Percentiles rank a stretch among this genome's conserved stretches.
phyloP scores from a whole-genome alignment of 2,113 vertebrate species.

The Isurus oxyrinchus region DNA sequence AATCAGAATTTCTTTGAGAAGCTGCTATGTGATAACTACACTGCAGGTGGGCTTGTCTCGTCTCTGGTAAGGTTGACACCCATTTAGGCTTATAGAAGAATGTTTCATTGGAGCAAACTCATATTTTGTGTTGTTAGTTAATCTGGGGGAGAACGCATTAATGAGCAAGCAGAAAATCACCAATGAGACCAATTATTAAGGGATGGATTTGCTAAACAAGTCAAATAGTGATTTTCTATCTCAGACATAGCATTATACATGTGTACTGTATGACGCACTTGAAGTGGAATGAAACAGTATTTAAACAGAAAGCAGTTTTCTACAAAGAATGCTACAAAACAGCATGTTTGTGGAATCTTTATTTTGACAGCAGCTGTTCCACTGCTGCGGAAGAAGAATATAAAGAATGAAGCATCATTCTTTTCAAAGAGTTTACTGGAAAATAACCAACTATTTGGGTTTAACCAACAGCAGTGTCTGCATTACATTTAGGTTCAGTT shows the following conservation, averaged over 20 bases:
- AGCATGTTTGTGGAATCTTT: not conserved
- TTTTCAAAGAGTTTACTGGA: not conserved
- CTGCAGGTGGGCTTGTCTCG: not conserved
- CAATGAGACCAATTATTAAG: not conserved
- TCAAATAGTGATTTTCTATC: not conserved
- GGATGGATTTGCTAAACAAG: not conserved
- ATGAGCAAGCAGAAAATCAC: not conserved
- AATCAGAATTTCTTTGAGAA: not conserved
- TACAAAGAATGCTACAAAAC: not conserved
- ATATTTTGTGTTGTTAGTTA: not conserved
- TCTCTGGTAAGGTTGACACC: not conserved
- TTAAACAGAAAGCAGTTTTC: not conserved
- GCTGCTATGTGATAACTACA: not conserved
- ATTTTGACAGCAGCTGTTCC: conserved; percentile 15
- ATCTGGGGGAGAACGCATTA: not conserved
- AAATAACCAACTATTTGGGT: not conserved
- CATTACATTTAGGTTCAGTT: not conserved
- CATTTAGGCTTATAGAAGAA: not conserved
- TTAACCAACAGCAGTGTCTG: not conserved
- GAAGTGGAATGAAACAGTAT: not conserved
- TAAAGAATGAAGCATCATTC: not conserved
- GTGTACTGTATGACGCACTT: not conserved
- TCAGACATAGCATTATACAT: not conserved
- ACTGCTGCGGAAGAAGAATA: not conserved
- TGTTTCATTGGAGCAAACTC: too few relatives aligned